A percentile compares a stretch with the other conserved stretches of the same genome.
Evolutionary conservation across 2,797 vertebrate species (phyloP).

Genomic region (Jordanella pulchra): DNA sequence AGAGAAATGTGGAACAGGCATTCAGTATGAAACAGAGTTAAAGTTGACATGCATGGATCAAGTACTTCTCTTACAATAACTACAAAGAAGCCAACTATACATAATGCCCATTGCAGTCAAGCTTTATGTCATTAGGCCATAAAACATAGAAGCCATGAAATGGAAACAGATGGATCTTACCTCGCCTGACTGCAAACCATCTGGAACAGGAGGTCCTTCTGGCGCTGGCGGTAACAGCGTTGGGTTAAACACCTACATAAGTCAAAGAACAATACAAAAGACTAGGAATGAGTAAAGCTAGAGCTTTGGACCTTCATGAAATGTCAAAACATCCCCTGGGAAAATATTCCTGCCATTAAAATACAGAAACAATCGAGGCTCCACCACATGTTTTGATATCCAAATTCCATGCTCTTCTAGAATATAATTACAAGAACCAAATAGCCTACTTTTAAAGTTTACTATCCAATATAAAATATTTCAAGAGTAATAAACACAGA

Average conservation of each 20-base stretch:
- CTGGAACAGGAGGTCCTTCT: constrained; percentile 78
- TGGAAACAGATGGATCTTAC: constrained; percentile 69
- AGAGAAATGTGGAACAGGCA: constrained; percentile 41
- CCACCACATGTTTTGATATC: not conserved
- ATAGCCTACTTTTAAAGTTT: not conserved
- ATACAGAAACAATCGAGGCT: not conserved
- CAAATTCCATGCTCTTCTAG: not conserved
- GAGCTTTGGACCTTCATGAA: not conserved
- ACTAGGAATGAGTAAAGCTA: constrained; percentile 11
- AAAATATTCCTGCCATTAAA: not conserved
- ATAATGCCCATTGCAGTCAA: constrained; percentile 49
- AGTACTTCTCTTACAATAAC: constrained; percentile 12
- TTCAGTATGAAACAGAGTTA: constrained; percentile 44
- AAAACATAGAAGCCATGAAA: constrained; percentile 3
- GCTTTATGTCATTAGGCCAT: constrained; percentile 50
- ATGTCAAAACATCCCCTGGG: not conserved
- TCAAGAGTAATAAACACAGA: not conserved
- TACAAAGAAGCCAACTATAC: constrained; percentile 32
- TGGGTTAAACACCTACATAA: constrained; percentile 82
- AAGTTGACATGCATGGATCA: constrained; percentile 41
- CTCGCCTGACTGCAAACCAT: constrained; percentile 86
- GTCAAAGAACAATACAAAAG: constrained; percentile 3
- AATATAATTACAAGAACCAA: too few species aligned
- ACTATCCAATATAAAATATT: not conserved
- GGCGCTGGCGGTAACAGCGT: constrained; percentile 78